Evolutionary conservation across 2,797 vertebrate genomes (phyloP), one percentile per base, ranked within the genome.

Genomic region (Furcifer pardalis): DNA sequence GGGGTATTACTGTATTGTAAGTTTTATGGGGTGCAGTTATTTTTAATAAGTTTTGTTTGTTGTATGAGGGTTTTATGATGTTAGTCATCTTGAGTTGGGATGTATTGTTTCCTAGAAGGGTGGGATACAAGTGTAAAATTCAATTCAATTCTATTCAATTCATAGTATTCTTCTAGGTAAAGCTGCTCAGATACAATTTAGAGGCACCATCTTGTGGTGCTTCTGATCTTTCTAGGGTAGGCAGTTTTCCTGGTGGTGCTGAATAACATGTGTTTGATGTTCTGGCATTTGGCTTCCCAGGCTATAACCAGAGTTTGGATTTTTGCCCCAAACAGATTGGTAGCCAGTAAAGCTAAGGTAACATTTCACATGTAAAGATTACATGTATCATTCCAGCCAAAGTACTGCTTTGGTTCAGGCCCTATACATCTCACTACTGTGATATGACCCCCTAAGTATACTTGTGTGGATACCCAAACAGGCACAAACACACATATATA

Each of bases 221-320:
- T 2, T 63, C 80, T 76, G 32, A 82, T 68, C 88, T 60, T 87
- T 79, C 77, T 42, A 77, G 27, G 60, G 87, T 85, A 56, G 40
- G 25, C 15, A 30, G 25, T 42, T 46, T 72, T 10, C 42, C 37
- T 25, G 37, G 10, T 37, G 35, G 35, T 37, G 2, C 1, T 5
- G 13, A 15, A 17, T 4, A 15, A 23, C 32, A 25, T 40, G 21
- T 71, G 21, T 71, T 40, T 71, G 37, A 71, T 7, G 35, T 2
- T 69, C 86, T 10, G 56, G 3, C 91, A 44, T 83, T 78, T 84
- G 92, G 83, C 5, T 46, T 66, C 4, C 63, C 35, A 66, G 15
- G 30, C 30, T 32, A 32, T 32, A 35, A 66, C 8, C 19, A 25
- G 7, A 71, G 21, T 19, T 71, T 42, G 35, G 23, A 40, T 23